These are phyloP conservation scores for Steromphala cineraria DNA, from an alignment of 2,888 invertebrate genomes.

Conservation along the genomic window DNA sequence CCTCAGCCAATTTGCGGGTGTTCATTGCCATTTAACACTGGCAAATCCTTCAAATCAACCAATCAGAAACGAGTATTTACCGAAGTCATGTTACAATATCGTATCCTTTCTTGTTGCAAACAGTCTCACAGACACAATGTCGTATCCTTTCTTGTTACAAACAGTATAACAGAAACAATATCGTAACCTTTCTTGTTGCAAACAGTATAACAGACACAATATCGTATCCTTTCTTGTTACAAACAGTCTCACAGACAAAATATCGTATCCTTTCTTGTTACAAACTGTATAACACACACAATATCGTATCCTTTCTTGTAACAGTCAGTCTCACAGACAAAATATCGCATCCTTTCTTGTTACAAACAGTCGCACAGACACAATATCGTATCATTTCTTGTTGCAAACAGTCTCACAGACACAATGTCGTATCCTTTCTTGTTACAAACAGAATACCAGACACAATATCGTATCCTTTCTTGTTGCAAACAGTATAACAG, in stretches of 20 bases:
- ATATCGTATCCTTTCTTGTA: slow-evolving; percentile 60
- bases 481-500: slow-evolving; percentile 76
- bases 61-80: too few relatives aligned
- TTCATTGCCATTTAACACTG: too few relatives aligned
- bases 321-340: slow-evolving; percentile 75
- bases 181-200: slow-evolving; percentile 55
- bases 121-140: slow-evolving; percentile 75
- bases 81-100: too few relatives aligned
- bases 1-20: too few relatives aligned
- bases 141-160: slow-evolving; percentile 65
- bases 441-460: slow-evolving; percentile 77
- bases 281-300: slow-evolving; percentile 77
- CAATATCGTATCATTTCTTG: slow-evolving; percentile 60
- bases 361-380: slow-evolving; percentile 77
- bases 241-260: slow-evolving; percentile 77
- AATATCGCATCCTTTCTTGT: slow-evolving; percentile 59
- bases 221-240: slow-evolving; percentile 55
- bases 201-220: slow-evolving; percentile 77
- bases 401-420: slow-evolving; percentile 77
- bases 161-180: slow-evolving; percentile 77
- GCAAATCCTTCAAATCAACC: too few relatives aligned
- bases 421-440: slow-evolving; percentile 61
- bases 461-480: slow-evolving; percentile 61
- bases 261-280: slow-evolving; percentile 59
- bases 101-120: slow-evolving; percentile 73